Evolutionary conservation across 2,888 invertebrate genomes (phyloP), one percentile per base, ranked within the genome.

Genomic region (Leuctra nigra): DNA sequence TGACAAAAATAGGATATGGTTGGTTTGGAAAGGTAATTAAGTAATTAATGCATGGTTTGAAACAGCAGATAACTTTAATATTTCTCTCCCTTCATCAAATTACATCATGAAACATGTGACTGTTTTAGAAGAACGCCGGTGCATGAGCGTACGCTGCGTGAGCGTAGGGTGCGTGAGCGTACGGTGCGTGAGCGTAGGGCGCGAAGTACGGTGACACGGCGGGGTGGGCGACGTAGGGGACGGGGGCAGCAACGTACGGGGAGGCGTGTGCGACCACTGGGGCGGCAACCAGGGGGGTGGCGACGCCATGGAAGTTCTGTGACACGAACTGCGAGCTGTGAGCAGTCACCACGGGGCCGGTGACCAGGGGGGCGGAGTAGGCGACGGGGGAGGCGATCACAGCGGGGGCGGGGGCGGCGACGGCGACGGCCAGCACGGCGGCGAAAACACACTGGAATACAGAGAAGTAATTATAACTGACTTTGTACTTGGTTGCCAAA

Each of bases 301-400:
- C 78, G 9, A 81, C 69, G 1, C 78, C 77, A 64, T 84, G 81
- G 72, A 79, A 77, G 67, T 82, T 81, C 62, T 82, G 75, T 20
- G 82, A 75, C 63, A 83, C 69, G 58, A 81, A 80, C 68, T 84
- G 82, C 11, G 80, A 80, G 70, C 83, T 82, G 64, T 79, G 77
- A 1, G 84, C 80, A 0, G 84, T 83, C n/a, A 83, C 80, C 62
- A 80, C 75, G 1, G 48, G 48, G 4, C 29, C 25, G 25, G 48
- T 29, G 4, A 48, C 48, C 33, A 50, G 35, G 35, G 50, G 50
- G 16, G 50, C 50, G 50, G 33, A 33, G 50, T 50, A 50, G 33
- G 50, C 50, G 4, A 47, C n/a, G 18, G 77, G 3, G 70, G 63
- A 62, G 7, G 72, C 68, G 4, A 66, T 70, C 73, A 63, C 2